phyloP scores from a whole-genome alignment of 2,888 invertebrate genomes.

The Pecten maximus region DNA sequence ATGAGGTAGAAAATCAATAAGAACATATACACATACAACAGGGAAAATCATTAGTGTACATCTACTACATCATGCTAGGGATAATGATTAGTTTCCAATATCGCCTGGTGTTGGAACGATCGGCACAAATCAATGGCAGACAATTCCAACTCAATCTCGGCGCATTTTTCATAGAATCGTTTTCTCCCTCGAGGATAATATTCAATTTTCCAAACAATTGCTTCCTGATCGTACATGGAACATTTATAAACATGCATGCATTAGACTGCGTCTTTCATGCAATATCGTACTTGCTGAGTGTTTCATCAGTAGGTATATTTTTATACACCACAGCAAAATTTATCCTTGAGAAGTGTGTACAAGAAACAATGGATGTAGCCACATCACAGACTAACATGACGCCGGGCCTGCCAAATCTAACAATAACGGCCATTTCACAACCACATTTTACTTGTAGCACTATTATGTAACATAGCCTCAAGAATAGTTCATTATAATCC shows the following conservation, averaged over 20 bases:
- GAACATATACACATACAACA: background rate
- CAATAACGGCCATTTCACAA: background rate
- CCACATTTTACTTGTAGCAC: background rate
- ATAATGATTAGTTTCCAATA: slow-evolving; percentile 35
- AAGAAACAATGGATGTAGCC: background rate
- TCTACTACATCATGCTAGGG: background rate
- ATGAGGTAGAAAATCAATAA: slow-evolving; percentile 8
- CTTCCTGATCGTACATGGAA: background rate
- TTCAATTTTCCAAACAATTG: background rate
- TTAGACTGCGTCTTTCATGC: background rate
- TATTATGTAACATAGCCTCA: background rate
- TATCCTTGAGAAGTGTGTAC: background rate
- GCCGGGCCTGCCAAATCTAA: background rate
- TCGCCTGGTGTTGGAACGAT: background rate
- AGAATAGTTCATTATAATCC: background rate
- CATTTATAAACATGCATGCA: background rate
- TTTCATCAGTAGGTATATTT: background rate
- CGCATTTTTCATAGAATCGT: background rate
- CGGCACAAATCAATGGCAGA: background rate
- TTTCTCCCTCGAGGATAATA: background rate
- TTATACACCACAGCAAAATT: background rate
- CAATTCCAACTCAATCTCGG: background rate
- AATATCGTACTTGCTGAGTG: background rate
- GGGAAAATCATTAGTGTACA: background rate
- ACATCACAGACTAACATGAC: background rate